Evolutionary conservation across 2,888 invertebrate species (phyloP), one percentile per base, ranked within the genome.

Genomic region (Emmelina monodactyla): DNA sequence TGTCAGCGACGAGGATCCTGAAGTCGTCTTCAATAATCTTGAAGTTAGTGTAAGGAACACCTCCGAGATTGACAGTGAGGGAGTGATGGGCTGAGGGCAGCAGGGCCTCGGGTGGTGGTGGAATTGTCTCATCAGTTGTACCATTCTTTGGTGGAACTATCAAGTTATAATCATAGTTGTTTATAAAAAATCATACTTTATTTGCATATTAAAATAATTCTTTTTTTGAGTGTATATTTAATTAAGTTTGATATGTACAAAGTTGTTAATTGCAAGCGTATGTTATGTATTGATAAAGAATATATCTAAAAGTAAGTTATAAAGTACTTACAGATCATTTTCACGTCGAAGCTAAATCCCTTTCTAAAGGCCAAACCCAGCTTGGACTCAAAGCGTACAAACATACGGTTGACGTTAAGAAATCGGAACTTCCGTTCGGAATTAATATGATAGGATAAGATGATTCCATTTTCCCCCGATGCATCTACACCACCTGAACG

Each of bases 331-430:
- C 78, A 45, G 1, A 79, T 61, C 53, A 68, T 53, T 33, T 54
- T 67, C 14, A 58, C 60, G 31, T 60, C 67, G 33, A 76, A 47
- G 2, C 44, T 49, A 45, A 73, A 78, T 0, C 78, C 76, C n/a
- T 39, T 52, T 13, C 47, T 34, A 37, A 52, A 45, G 14, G 40
- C 45, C 45, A 48, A 45, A 1, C 58, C 60, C 0, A 25, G 34
- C 1, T 39, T 47, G 2, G 69, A 37, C 12, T 60, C 50, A 42
- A 78, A 76, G 14, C 78, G 50, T 9, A 78, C 54, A 43, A 75
- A 75, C 52, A 78, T 48, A 0, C 53, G 49, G 49, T 69, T 53
- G 1, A 72, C 73, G 10, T 66, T 58, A 2, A 53, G 38, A 47
- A 76, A 79, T 0, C 72, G 50, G 53, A 58, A 78, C 3, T 44